phyloP scores from a whole-genome alignment of 2,113 vertebrate species.

The Clarias magur region DNA sequence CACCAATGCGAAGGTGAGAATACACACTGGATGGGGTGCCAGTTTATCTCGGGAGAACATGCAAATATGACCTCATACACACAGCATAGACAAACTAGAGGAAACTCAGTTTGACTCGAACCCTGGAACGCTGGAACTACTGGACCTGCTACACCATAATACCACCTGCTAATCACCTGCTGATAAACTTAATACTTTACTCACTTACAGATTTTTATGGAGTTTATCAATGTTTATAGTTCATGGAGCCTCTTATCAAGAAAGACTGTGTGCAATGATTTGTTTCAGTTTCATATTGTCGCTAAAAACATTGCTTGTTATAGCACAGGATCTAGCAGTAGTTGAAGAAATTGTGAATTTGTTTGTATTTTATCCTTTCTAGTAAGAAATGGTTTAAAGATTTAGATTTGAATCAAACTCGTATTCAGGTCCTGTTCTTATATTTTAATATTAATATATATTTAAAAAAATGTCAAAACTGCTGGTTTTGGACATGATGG shows the following conservation, averaged over 20 bases:
- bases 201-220: not conserved
- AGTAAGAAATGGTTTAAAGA: not conserved
- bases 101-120: not conserved
- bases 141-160: not conserved
- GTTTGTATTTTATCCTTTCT: not conserved
- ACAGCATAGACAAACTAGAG: too few relatives aligned
- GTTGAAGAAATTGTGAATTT: not conserved
- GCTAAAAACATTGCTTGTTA: not conserved
- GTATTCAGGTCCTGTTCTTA: not conserved
- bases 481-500: not conserved
- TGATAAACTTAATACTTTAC: not conserved
- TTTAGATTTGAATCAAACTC: not conserved
- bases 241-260: not conserved
- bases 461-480: not conserved
- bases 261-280: not conserved
- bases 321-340: not conserved
- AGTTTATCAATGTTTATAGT: not conserved
- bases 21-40: not conserved
- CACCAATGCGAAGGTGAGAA: not conserved
- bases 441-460: not conserved
- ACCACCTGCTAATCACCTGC: not conserved
- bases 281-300: too few relatives aligned
- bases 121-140: not conserved
- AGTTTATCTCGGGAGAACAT: not conserved
- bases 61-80: not conserved